These are phyloP conservation scores for Podiceps cristatus DNA, from an alignment of 2,113 vertebrate genomes.

Conservation along the genomic window DNA sequence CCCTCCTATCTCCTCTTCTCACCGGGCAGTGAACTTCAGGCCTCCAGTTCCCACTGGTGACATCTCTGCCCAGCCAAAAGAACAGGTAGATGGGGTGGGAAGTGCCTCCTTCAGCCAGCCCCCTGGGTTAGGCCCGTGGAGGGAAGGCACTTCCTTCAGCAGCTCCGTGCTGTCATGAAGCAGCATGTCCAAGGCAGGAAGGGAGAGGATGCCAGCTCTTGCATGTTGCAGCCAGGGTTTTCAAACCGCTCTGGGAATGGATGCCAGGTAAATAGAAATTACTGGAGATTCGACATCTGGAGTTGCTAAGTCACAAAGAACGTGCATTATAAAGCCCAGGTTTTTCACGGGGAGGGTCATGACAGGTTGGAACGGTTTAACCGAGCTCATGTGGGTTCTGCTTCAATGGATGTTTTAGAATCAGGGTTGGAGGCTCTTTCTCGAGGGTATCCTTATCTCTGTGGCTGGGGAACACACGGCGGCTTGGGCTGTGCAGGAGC, in stretches of 20 bases:
- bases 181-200: conserved; percentile 2
- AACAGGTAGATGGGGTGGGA: neutral
- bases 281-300: neutral
- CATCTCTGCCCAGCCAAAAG: neutral
- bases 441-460: neutral
- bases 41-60: neutral
- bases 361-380: neutral
- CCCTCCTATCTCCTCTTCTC: neutral
- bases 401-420: neutral
- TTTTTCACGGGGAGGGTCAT: neutral
- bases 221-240: neutral
- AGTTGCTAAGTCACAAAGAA: neutral
- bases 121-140: neutral
- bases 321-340: neutral
- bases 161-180: neutral
- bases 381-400: neutral
- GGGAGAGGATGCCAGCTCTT: neutral
- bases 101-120: neutral
- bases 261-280: neutral
- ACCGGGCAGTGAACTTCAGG: neutral
- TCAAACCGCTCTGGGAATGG: neutral
- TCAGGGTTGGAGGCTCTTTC: neutral
- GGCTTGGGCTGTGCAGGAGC: neutral
- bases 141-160: neutral
- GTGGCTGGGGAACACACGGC: neutral